Conservation (phyloP, 2,797 vertebrate species). For the Lagorchestes hirsutus region DNA sequence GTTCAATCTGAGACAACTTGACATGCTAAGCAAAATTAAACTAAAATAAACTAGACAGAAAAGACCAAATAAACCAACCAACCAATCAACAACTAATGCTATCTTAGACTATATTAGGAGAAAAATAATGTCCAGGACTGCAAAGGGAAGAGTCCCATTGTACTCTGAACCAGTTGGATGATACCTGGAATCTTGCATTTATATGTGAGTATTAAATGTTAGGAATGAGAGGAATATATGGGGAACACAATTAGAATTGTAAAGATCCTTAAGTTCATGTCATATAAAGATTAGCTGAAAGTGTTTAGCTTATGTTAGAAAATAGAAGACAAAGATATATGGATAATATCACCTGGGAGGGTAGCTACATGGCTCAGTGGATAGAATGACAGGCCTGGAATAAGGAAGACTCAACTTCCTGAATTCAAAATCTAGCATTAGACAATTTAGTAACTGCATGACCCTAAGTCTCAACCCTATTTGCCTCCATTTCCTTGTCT, state of each 20-base stretch:
- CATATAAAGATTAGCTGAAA: not conserved
- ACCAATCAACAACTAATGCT: not conserved
- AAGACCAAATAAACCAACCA: not conserved
- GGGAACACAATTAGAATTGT: not conserved
- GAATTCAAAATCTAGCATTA: not conserved
- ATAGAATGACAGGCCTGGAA: not conserved
- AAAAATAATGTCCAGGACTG: not conserved
- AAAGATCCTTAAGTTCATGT: not conserved
- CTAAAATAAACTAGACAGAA: not conserved
- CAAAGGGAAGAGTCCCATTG: not conserved
- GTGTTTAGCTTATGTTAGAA: not conserved
- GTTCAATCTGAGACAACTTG: not conserved
- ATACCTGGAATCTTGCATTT: not conserved
- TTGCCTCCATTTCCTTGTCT: not conserved
- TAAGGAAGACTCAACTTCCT: not conserved
- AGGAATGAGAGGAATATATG: too few species aligned
- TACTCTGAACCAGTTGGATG: not conserved
- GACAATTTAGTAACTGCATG: not conserved
- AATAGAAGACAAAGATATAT: not conserved
- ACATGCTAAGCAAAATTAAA: not conserved
- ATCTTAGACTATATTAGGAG: not conserved
- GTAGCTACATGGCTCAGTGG: not conserved
- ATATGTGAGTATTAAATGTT: too few species aligned
- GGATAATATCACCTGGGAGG: not conserved
- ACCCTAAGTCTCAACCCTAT: not conserved